Percentiles rank a stretch among this genome's conserved stretches.
These are phyloP conservation scores for Oscheius sp. DNA, from an alignment of 2,888 invertebrate genomes.

Conservation along the genomic window DNA sequence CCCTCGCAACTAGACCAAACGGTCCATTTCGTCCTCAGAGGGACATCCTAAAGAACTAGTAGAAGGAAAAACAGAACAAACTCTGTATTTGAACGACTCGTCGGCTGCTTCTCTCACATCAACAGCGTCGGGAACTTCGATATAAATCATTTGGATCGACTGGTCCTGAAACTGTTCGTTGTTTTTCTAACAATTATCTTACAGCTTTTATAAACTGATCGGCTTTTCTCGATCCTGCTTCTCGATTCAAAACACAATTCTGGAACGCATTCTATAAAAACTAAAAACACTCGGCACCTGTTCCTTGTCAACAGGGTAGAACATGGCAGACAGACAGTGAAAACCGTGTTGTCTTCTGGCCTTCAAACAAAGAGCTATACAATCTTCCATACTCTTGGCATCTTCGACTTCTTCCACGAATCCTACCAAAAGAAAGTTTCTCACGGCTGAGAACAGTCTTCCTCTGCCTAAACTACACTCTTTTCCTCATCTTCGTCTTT, in stretches of 20 bases:
- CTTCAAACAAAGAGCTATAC: constrained; percentile 24
- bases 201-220: constrained; percentile 9
- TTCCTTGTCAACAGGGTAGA: constrained; percentile 10
- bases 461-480: constrained; percentile 1
- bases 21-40: constrained; percentile 20
- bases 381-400: constrained; percentile 25
- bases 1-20: constrained; percentile 29
- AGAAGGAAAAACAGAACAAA: background rate
- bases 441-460: constrained; percentile 10
- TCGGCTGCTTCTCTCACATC: background rate
- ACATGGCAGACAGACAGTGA: constrained; percentile 24
- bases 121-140: constrained; percentile 19
- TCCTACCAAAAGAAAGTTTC: constrained; percentile 16
- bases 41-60: constrained; percentile 6
- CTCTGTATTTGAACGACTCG: background rate
- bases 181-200: background rate
- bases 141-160: constrained; percentile 19
- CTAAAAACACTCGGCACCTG: background rate
- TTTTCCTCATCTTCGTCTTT: too few relatives aligned
- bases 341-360: constrained; percentile 20
- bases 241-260: constrained; percentile 21
- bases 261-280: background rate
- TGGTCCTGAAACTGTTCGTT: constrained; percentile 1
- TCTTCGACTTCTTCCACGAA: constrained; percentile 31
- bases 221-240: constrained; percentile 12